Conservation (phyloP, 2,113 vertebrate genomes). For the Gambusia affinis region DNA sequence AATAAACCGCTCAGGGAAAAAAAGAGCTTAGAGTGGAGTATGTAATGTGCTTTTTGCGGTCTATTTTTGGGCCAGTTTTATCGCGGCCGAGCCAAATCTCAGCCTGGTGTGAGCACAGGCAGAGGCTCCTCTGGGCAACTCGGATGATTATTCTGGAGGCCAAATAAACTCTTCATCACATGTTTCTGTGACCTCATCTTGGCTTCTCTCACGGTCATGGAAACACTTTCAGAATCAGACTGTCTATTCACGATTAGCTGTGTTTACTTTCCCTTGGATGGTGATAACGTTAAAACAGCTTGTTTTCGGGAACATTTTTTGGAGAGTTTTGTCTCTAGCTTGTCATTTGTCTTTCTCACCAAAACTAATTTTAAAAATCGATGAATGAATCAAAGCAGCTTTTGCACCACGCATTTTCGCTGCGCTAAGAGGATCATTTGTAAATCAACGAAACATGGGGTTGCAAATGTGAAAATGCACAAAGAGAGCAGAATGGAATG, state of each 20-base stretch:
- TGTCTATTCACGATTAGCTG: background rate
- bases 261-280: background rate
- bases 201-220: background rate
- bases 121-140: background rate
- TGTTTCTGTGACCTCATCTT: background rate
- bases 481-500: too few species aligned
- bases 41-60: background rate
- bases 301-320: background rate
- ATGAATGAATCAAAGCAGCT: too few species aligned
- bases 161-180: background rate
- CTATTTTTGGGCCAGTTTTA: background rate
- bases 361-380: too few species aligned
- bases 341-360: background rate
- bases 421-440: too few species aligned
- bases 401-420: too few species aligned
- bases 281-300: background rate
- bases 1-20: background rate
- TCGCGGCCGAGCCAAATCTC: background rate
- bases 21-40: background rate
- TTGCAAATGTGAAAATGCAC: too few species aligned
- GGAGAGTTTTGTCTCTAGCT: background rate
- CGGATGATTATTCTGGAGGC: background rate
- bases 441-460: too few species aligned
- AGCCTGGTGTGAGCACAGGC: background rate
- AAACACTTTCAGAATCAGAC: background rate